Conservation (phyloP, 1,140 invertebrate species). For the Stegodyphus mimosarum region DNA sequence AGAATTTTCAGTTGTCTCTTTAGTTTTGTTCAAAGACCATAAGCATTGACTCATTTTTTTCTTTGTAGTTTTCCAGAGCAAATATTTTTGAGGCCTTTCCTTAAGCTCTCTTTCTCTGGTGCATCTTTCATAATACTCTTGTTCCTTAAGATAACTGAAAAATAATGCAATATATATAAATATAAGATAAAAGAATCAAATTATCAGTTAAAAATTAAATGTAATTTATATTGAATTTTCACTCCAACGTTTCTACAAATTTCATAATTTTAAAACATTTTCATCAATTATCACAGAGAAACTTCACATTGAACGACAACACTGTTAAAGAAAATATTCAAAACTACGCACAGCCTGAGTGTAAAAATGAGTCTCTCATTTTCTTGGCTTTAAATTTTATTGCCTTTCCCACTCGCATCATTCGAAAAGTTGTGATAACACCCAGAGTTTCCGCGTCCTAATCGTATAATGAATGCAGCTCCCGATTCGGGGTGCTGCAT, state of each 20-base stretch:
- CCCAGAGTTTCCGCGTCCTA: too few species aligned
- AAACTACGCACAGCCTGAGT: too few species aligned
- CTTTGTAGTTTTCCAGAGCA: constrained; percentile 19
- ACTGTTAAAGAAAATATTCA: too few species aligned
- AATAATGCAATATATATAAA: background rate
- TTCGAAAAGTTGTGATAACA: too few species aligned
- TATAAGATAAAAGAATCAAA: background rate
- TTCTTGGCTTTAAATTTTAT: too few species aligned
- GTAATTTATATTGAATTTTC: background rate
- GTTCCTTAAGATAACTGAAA: constrained; percentile 87
- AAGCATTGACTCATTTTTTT: constrained; percentile 9
- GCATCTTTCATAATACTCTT: constrained; percentile 91
- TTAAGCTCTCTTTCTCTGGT: constrained; percentile 82
- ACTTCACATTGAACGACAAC: too few species aligned
- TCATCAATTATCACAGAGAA: background rate
- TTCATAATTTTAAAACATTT: background rate
- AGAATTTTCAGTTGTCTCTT: background rate
- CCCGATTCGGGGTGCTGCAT: too few species aligned
- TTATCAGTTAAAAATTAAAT: background rate
- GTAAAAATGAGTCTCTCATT: too few species aligned
- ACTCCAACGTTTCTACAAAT: background rate
- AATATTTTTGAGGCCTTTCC: constrained; percentile 74
- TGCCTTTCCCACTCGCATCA: too few species aligned
- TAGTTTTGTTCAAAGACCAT: background rate
- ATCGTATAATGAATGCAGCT: too few species aligned